These are phyloP conservation scores for Pseudocheirus occidentalis DNA, from an alignment of 2,797 vertebrate species.

Conservation along the genomic window DNA sequence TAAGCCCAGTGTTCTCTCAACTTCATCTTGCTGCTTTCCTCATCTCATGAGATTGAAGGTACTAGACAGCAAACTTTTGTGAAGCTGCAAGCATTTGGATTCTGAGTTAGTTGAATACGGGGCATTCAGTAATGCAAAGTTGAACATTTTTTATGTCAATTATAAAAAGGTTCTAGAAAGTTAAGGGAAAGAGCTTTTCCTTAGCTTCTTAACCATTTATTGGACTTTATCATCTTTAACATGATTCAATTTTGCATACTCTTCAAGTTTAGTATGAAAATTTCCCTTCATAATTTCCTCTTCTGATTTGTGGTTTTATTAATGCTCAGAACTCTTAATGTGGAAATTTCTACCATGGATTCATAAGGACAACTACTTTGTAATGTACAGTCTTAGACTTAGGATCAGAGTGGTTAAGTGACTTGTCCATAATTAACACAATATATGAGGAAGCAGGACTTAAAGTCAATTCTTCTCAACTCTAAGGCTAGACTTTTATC, in stretches of 20 bases:
- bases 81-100: not conserved
- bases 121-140: not conserved
- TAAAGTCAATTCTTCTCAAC: not conserved
- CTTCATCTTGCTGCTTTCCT: not conserved
- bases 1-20: constrained; percentile 5
- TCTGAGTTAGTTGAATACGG: not conserved
- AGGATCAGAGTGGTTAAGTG: not conserved
- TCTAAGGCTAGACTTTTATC: not conserved
- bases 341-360: not conserved
- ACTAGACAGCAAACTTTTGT: not conserved
- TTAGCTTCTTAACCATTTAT: constrained; percentile 10
- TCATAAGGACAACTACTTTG: not conserved
- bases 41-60: not conserved
- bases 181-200: not conserved
- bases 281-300: not conserved
- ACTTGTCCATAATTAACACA: not conserved
- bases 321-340: not conserved
- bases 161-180: not conserved
- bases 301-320: not conserved
- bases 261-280: not conserved
- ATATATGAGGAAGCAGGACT: not conserved
- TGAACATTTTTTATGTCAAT: constrained; percentile 7
- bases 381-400: not conserved
- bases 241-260: not conserved
- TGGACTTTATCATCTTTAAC: not conserved